Percentiles rank a stretch among this genome's conserved stretches.
Evolutionary conservation across 2,113 vertebrate genomes (phyloP).

Genomic region (Sphaerodactylus townsendi): DNA sequence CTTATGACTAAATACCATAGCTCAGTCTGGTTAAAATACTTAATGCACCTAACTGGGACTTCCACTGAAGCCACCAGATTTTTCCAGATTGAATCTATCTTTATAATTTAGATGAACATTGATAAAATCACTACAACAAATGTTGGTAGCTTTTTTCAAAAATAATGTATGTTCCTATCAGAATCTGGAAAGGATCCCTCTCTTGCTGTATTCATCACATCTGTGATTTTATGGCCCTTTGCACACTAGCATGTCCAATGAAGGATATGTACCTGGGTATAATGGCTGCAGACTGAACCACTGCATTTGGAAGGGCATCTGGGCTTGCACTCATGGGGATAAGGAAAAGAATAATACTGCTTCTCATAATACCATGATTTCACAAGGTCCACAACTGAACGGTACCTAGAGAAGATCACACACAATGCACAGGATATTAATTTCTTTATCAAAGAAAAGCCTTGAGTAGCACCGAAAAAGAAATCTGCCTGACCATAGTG

Average conservation of each 20-base stretch:
- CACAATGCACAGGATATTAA: neutral
- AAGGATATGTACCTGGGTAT: constrained; percentile 84
- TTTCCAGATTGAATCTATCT: no score
- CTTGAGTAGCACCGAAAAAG: neutral
- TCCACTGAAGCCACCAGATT: no score
- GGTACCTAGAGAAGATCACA: constrained; percentile 68
- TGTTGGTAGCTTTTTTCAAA: no score
- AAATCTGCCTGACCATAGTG: neutral
- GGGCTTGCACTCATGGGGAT: constrained; percentile 67
- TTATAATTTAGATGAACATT: no score
- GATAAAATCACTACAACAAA: no score
- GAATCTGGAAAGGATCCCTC: no score
- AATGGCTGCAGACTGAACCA: constrained; percentile 85
- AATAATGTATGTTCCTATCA: no score
- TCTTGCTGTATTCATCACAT: no score
- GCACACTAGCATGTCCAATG: fast-evolving
- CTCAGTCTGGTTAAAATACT: no score
- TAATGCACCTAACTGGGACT: no score
- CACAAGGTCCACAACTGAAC: constrained; percentile 81
- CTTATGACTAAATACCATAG: no score
- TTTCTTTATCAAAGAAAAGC: neutral
- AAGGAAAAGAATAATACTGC: constrained; percentile 80
- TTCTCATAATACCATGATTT: constrained; percentile 86
- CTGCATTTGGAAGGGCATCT: constrained; percentile 80
- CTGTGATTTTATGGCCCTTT: no score